Conservation (phyloP, 2,888 invertebrate species). For the Tipula helvola region DNA sequence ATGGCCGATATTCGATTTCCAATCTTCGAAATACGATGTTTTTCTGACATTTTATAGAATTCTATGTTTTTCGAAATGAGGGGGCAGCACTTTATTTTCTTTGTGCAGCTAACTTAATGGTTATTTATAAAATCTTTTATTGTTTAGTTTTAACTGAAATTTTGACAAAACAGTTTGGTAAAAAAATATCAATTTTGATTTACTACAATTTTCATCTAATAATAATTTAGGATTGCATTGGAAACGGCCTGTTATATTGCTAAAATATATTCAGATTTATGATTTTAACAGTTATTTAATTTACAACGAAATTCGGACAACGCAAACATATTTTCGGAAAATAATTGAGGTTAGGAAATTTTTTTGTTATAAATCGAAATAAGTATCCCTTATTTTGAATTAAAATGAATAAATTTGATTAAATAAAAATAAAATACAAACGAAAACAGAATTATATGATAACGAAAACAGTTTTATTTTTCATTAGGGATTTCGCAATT, state of each 20-base stretch:
- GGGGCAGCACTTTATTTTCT: neutral
- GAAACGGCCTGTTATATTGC: neutral
- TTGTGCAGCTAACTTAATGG: neutral
- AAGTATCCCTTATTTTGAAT: neutral
- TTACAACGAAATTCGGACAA: neutral
- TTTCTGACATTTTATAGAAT: neutral
- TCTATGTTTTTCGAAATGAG: neutral
- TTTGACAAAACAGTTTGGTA: neutral
- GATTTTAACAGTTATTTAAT: neutral
- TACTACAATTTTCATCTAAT: neutral
- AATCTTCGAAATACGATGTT: neutral
- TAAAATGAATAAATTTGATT: neutral
- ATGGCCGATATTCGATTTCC: slow-evolving; percentile 5
- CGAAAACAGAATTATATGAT: neutral
- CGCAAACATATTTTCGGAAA: neutral
- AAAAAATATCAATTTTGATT: neutral
- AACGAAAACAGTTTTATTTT: neutral
- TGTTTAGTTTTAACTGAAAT: neutral
- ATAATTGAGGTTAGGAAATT: neutral
- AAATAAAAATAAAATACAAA: neutral
- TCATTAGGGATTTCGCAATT: neutral
- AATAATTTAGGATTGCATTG: neutral
- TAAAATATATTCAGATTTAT: neutral
- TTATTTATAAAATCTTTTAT: neutral
- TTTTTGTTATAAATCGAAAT: neutral